Evolutionary conservation across 2,113 vertebrate genomes (phyloP), one percentile per base, ranked within the genome.

Genomic region (Laticauda colubrina): DNA sequence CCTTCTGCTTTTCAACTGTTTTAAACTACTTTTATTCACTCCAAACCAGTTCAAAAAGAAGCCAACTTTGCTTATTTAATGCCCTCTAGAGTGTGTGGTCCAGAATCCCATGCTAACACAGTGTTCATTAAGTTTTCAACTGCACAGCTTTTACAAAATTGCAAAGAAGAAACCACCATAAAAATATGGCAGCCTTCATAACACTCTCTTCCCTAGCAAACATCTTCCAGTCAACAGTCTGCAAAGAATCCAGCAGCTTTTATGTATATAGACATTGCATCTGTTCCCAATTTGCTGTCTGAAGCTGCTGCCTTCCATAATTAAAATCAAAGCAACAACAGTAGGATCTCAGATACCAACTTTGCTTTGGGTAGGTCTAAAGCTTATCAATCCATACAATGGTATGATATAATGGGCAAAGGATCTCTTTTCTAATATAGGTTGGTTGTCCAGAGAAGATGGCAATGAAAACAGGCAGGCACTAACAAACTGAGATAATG

Each of bases 371-470:
- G 89, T 54, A 88, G 87, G 88, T 15, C 34, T 56, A 3, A 34
- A 45, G 34, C 10, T 91, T 64, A 69, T 89, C 51, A 69, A 14
- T 43, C 93, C 89, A 53, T 53, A n/a, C 69, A 91, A 86, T 59
- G 34, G 43, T 57, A 88, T 8, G 29, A 57, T 86, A 18, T 10
- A 6, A 0, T 0, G 0, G 43, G 64, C 64, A 89, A 55, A 85
- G 55, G 34, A 10, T 61, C 85, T 39, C 88, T 94, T 89, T 89
- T 89, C 92, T 90, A n/a, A 61, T 10, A 56, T 26, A 53, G 88
- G 88, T 81, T 86, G 69, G 21, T 75, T 86, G 92, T 56, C 45
- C 45, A 93, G n/a, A 90, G 75, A 23, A 61, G 23, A 93, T 90
- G 88, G 88, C 88, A 86, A 51, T 53, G 0, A 0, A 34, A 26